These are phyloP conservation scores for Caenorhabditis sp. DNA, from an alignment of 2,888 invertebrate genomes.

Conservation along the genomic window DNA sequence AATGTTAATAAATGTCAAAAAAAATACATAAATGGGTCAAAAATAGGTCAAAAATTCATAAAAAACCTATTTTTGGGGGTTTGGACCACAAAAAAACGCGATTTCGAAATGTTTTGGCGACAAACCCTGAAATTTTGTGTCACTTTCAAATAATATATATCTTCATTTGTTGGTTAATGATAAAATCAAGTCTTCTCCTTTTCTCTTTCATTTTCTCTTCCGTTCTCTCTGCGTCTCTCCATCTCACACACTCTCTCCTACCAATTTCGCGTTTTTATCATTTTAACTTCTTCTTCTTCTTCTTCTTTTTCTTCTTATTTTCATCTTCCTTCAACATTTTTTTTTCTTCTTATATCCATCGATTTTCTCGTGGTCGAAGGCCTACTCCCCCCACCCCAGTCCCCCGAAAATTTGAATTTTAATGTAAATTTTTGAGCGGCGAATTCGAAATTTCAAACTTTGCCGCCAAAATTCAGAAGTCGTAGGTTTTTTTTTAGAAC, in stretches of 20 bases:
- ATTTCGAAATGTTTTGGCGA: background rate
- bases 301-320: slow-evolving; percentile 11
- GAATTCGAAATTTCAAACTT: no score
- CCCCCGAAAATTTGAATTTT: no score
- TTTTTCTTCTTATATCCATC: slow-evolving; percentile 4
- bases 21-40: no score
- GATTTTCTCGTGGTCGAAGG: no score
- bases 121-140: background rate
- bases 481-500: no score
- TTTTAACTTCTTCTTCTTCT: slow-evolving; percentile 6
- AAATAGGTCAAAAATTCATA: no score
- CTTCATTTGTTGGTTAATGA: background rate
- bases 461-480: no score
- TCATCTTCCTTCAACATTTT: slow-evolving; percentile 6
- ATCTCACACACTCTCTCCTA: slow-evolving; percentile 9
- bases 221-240: slow-evolving; percentile 11
- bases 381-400: no score
- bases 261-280: slow-evolving; percentile 1
- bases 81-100: no score
- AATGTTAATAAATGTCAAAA: no score
- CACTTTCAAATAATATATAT: background rate
- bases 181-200: slow-evolving; percentile 1
- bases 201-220: slow-evolving; percentile 2
- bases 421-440: no score
- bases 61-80: no score